Evolutionary conservation across 2,113 vertebrate genomes (phyloP).

Genomic region (Holacanthus passer): DNA sequence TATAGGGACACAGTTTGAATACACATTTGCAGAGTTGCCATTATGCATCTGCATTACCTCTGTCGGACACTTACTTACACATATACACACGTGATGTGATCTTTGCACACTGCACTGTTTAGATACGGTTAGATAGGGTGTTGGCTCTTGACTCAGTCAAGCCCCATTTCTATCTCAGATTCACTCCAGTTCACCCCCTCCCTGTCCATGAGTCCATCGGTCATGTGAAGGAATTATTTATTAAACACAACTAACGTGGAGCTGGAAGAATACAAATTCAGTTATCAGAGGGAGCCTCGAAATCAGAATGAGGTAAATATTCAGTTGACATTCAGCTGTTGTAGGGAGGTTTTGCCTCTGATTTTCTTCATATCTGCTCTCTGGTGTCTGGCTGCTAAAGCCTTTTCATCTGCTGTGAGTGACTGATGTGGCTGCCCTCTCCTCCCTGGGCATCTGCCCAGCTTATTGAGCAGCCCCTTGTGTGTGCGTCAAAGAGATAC

Average conservation of each 20-base stretch:
- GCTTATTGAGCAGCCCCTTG: slow-evolving; percentile 61
- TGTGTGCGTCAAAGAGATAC: slow-evolving; percentile 56
- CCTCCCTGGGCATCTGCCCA: slow-evolving; percentile 55
- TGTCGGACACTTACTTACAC: not conserved
- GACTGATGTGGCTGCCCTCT: slow-evolving; percentile 63
- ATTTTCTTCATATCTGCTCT: slow-evolving; percentile 48
- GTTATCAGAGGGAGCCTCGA: slow-evolving; percentile 9
- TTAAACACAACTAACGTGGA: slow-evolving; percentile 49
- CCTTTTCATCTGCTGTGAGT: slow-evolving; percentile 70
- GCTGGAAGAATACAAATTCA: slow-evolving; percentile 43
- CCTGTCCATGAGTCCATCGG: slow-evolving; percentile 17
- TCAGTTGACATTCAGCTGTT: slow-evolving; percentile 42
- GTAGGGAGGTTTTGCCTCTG: slow-evolving; percentile 47
- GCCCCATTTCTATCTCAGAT: slow-evolving; percentile 22
- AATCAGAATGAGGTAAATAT: slow-evolving; percentile 47
- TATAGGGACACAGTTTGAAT: not conserved
- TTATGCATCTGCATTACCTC: no score
- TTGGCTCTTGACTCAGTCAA: slow-evolving; percentile 25
- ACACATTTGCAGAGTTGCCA: slow-evolving; percentile 5
- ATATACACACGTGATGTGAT: not conserved
- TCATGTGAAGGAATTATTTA: slow-evolving; percentile 57
- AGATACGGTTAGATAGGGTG: not conserved
- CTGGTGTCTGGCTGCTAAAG: slow-evolving; percentile 54
- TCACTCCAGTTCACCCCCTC: slow-evolving; percentile 8
- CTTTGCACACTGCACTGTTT: slow-evolving; percentile 19